phyloP scores from a whole-genome alignment of 2,797 vertebrate species.

The Clarias platycephalus region DNA sequence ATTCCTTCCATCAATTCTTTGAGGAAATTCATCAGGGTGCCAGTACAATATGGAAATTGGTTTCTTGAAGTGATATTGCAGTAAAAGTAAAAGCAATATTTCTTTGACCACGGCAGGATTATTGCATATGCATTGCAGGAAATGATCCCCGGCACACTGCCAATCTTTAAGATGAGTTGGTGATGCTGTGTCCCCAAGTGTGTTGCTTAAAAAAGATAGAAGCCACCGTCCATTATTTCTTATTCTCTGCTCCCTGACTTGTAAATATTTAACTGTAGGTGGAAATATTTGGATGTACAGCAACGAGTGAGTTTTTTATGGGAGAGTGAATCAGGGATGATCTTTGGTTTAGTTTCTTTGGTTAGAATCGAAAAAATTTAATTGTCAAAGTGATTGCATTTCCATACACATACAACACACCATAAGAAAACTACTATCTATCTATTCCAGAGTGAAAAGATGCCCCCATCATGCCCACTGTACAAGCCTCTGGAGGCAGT shows the following conservation, averaged over 20 bases:
- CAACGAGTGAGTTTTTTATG: not conserved
- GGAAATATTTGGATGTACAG: not conserved
- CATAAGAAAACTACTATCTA: no score
- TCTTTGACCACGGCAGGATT: slow-evolving; percentile 16
- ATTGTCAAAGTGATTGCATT: no score
- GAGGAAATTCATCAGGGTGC: slow-evolving; percentile 11
- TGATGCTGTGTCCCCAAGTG: slow-evolving; percentile 15
- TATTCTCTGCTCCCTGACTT: not conserved
- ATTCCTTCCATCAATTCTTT: not conserved
- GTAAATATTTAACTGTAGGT: slow-evolving; percentile 41
- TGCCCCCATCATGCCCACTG: no score
- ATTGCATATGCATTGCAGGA: slow-evolving; percentile 26
- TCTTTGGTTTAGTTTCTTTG: not conserved
- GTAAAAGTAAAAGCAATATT: not conserved
- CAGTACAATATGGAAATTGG: slow-evolving; percentile 31
- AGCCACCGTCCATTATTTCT: not conserved
- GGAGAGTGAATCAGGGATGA: not conserved
- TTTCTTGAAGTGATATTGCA: slow-evolving; percentile 8
- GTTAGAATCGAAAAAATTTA: no score
- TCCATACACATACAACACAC: no score
- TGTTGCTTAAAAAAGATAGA: slow-evolving; percentile 5
- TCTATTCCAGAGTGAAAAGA: no score
- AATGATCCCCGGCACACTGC: slow-evolving; percentile 8
- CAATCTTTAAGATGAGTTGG: slow-evolving; percentile 1
- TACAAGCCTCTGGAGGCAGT: no score